A percentile compares a stretch with the other conserved stretches of the same genome.
phyloP scores from a whole-genome alignment of 2,888 invertebrate species.

The Platerodrilus igneus region DNA sequence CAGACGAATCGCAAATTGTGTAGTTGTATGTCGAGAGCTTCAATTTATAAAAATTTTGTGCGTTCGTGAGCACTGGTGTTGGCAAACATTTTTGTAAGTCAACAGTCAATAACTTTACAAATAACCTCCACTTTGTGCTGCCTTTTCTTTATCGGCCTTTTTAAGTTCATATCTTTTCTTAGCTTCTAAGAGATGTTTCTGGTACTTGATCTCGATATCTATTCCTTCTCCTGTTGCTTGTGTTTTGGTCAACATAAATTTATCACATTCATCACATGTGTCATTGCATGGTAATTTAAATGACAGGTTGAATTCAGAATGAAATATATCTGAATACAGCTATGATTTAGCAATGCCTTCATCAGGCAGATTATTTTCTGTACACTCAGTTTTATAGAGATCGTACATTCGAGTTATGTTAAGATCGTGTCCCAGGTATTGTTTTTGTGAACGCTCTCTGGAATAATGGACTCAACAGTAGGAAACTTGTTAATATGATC shows the following conservation, averaged over 20 bases:
- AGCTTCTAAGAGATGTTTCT: conserved; percentile 3
- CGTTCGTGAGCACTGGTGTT: conserved; percentile 20
- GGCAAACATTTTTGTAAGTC: conserved; percentile 27
- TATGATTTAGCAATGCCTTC: conserved; percentile 1
- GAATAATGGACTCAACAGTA: conserved; percentile 3
- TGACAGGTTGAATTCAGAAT: conserved; percentile 2
- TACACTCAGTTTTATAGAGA: conserved; percentile 6
- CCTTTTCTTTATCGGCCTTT: background rate
- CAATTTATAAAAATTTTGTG: conserved; percentile 23
- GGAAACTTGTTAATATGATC: conserved; percentile 9
- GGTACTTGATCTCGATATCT: background rate
- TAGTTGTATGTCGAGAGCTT: conserved; percentile 20
- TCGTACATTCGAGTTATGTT: conserved; percentile 6
- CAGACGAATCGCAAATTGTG: conserved; percentile 18
- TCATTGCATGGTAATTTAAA: conserved; percentile 9
- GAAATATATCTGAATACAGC: conserved; percentile 7
- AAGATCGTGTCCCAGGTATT: conserved; percentile 4
- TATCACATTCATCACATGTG: conserved; percentile 6
- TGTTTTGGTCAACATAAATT: conserved; percentile 4
- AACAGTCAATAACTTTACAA: too few relatives aligned
- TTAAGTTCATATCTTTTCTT: conserved; percentile 1
- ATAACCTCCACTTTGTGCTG: conserved; percentile 1
- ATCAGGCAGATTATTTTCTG: conserved; percentile 4
- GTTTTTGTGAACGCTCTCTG: conserved; percentile 4
- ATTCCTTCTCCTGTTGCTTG: background rate